Evolutionary conservation across 2,113 vertebrate species (phyloP).

Genomic region (Phoxinus phoxinus): DNA sequence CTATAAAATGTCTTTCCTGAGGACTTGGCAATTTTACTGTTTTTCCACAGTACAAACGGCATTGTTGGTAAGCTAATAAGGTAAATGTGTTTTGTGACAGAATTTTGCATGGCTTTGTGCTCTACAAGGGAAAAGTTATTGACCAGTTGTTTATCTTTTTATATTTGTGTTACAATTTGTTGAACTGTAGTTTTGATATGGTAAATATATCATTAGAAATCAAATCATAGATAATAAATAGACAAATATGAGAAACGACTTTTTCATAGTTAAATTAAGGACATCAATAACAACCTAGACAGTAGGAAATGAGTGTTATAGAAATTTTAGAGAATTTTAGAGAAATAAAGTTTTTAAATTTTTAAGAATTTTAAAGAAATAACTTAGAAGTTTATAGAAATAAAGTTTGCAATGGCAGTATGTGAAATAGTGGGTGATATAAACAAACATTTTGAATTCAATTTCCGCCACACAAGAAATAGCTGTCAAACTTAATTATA

Average conservation of each 20-base stretch:
- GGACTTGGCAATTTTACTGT: slow-evolving; percentile 54
- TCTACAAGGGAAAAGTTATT: slow-evolving; percentile 17
- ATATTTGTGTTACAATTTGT: slow-evolving; percentile 26
- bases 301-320: background rate
- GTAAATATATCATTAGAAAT: background rate
- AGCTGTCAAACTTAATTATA: too few species aligned
- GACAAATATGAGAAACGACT: background rate
- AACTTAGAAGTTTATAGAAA: too few species aligned
- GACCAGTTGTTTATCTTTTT: slow-evolving; percentile 32
- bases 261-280: background rate
- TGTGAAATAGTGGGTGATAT: background rate
- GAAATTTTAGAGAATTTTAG: too few species aligned
- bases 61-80: slow-evolving; percentile 58
- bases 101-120: background rate
- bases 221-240: background rate
- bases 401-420: too few species aligned
- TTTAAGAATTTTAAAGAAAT: too few species aligned
- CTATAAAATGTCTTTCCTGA: slow-evolving; percentile 58
- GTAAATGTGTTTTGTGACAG: slow-evolving; percentile 55
- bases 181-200: background rate
- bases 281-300: background rate
- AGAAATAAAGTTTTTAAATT: background rate
- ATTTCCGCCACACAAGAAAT: too few species aligned
- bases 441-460: background rate
- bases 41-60: slow-evolving; percentile 60